These are phyloP conservation scores for Unio delphinus DNA, from an alignment of 2,888 invertebrate species.

Conservation along the genomic window DNA sequence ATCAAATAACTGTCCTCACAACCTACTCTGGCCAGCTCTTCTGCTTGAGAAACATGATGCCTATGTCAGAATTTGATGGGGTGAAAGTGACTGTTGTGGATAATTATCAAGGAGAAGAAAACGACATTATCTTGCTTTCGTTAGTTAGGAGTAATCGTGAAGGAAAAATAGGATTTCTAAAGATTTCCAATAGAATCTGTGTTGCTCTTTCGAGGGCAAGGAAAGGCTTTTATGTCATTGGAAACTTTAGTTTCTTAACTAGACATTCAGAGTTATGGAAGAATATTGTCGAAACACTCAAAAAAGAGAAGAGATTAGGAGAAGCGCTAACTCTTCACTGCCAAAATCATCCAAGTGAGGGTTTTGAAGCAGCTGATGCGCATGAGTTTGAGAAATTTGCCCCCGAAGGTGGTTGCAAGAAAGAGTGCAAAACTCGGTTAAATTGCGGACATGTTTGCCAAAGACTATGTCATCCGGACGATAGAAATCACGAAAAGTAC, in stretches of 20 bases:
- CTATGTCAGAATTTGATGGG: conserved; percentile 45
- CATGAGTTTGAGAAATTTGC: conserved; percentile 37
- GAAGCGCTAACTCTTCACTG: conserved; percentile 41
- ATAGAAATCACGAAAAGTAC: conserved; percentile 9
- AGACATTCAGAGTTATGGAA: conserved; percentile 31
- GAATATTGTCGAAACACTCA: conserved; percentile 25
- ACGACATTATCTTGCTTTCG: conserved; percentile 68
- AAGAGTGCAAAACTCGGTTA: conserved; percentile 33
- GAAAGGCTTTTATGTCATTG: conserved; percentile 66
- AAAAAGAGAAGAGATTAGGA: conserved; percentile 15
- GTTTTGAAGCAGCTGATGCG: conserved; percentile 13
- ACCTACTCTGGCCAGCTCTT: conserved; percentile 64
- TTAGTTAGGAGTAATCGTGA: conserved; percentile 66
- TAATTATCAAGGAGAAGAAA: conserved; percentile 70
- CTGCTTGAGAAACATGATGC: conserved; percentile 52
- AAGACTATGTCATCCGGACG: conserved; percentile 25
- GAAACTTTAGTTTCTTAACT: conserved; percentile 53
- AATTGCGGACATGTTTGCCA: conserved; percentile 45
- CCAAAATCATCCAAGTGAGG: conserved; percentile 51
- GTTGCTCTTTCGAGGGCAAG: conserved; percentile 69
- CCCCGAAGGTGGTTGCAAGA: conserved; percentile 48
- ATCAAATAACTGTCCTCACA: conserved; percentile 63
- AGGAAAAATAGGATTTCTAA: conserved; percentile 60
- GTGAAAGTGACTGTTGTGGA: conserved; percentile 59
- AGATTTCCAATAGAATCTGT: conserved; percentile 61